A percentile compares a stretch with the other conserved stretches of the same genome.
Conservation (phyloP, 2,888 invertebrate genomes). For the Schizotus pectinicornis region DNA sequence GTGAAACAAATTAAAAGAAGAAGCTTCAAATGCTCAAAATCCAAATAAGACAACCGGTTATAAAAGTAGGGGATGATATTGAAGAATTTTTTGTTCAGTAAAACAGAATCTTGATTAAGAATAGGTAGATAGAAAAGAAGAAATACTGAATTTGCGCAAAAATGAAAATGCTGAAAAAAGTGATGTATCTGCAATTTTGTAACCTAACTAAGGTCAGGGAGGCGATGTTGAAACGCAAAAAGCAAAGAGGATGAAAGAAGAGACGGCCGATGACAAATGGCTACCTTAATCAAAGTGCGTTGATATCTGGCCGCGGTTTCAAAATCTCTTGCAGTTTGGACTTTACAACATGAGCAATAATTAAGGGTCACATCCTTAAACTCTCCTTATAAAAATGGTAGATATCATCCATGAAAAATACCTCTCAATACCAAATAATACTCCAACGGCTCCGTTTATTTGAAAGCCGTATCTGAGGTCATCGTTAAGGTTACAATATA, state of each 20-base stretch:
- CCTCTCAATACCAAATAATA: constrained; percentile 21
- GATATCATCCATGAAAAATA: not conserved
- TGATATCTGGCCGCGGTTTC: not conserved
- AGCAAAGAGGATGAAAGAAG: not conserved
- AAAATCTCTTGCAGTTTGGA: not conserved
- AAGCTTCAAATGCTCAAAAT: no score
- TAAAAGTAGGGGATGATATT: no score
- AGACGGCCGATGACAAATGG: not conserved
- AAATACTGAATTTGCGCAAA: no score
- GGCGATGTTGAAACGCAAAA: not conserved
- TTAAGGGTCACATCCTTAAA: constrained; percentile 1
- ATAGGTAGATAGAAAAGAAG: no score
- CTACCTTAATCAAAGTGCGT: no score
- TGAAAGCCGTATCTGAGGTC: constrained; percentile 22
- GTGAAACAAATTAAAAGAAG: no score
- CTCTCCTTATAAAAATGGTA: not conserved
- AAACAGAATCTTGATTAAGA: no score
- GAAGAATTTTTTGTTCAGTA: no score
- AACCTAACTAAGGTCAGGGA: no score
- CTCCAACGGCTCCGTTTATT: constrained; percentile 11
- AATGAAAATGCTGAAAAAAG: no score
- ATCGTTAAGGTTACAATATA: constrained; percentile 24
- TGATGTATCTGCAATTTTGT: no score
- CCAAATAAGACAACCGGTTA: no score
- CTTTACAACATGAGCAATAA: not conserved